Conservation (phyloP, 2,113 vertebrate species). For the Smithornis capensis region DNA sequence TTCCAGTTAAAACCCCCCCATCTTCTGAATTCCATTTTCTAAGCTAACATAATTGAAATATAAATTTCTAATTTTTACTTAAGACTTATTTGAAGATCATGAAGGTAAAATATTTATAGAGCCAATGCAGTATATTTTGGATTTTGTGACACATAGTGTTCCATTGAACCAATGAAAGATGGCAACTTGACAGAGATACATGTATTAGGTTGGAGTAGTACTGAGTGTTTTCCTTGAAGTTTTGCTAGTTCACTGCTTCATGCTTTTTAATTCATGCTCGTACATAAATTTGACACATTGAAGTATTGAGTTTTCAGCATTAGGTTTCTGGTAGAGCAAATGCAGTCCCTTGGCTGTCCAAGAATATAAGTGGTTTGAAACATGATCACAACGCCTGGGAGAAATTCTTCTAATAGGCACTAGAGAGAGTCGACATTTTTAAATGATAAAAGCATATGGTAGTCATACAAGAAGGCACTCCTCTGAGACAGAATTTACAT, state of each 20-base stretch:
- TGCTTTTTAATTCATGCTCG: constrained; percentile 49
- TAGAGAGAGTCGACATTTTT: constrained; percentile 25
- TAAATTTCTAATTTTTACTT: background rate
- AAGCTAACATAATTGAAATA: background rate
- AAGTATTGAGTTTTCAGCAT: constrained; percentile 53
- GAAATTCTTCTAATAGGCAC: constrained; percentile 41
- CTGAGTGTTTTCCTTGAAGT: constrained; percentile 13
- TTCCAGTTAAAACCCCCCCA: background rate
- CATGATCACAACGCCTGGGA: constrained; percentile 21
- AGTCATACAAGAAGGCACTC: constrained; percentile 32
- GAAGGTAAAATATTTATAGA: background rate
- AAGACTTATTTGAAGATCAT: background rate
- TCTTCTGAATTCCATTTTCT: background rate
- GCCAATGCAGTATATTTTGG: background rate
- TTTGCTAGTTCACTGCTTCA: constrained; percentile 31
- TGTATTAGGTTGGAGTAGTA: background rate
- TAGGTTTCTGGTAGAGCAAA: constrained; percentile 50
- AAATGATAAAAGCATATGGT: constrained; percentile 60
- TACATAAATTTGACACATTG: constrained; percentile 30
- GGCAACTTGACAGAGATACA: background rate
- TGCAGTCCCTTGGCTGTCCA: constrained; percentile 61
- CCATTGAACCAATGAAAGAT: background rate
- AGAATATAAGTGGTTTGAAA: constrained; percentile 57
- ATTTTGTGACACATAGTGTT: background rate
- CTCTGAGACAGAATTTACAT: constrained; percentile 54